Conservation (phyloP, 2,888 invertebrate species). For the Eupithecia vulgata region DNA sequence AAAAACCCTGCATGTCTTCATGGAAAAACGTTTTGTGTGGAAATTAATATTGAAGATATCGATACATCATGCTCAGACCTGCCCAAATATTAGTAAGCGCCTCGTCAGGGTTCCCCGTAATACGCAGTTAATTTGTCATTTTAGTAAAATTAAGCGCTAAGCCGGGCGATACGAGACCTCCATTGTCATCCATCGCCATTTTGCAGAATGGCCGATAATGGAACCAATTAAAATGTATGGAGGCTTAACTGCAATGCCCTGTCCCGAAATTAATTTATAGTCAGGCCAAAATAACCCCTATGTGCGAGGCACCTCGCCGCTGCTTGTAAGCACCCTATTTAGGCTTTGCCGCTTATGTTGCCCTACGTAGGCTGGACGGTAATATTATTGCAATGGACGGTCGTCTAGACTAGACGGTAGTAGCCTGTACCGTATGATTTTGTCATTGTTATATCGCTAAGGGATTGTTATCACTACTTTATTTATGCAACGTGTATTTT, state of each 20-base stretch:
- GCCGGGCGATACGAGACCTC: slow-evolving; percentile 58
- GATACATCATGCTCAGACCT: not conserved
- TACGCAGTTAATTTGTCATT: slow-evolving; percentile 43
- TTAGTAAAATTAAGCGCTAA: slow-evolving; percentile 62
- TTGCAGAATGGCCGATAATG: slow-evolving; percentile 80
- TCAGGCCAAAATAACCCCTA: slow-evolving; percentile 75
- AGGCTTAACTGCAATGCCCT: slow-evolving; percentile 81
- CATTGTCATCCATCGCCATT: slow-evolving; percentile 76
- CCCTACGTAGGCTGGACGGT: slow-evolving; percentile 10
- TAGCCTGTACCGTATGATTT: not conserved
- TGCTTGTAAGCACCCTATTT: slow-evolving; percentile 62
- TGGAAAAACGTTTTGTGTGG: not conserved
- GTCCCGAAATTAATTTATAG: slow-evolving; percentile 82
- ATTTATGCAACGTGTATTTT: not conserved
- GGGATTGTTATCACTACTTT: not conserved
- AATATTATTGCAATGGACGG: slow-evolving; percentile 14
- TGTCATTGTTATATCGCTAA: not conserved
- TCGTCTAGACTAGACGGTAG: not conserved
- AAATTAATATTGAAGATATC: not conserved
- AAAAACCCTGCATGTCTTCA: not conserved
- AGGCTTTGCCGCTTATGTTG: slow-evolving; percentile 52
- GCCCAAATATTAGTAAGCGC: slow-evolving; percentile 11
- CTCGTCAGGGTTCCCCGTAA: slow-evolving; percentile 33
- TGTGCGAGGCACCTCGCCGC: slow-evolving; percentile 54
- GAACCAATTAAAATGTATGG: slow-evolving; percentile 84